Base-by-base conservation (phyloP, 2,797 vertebrate genomes). In the Glossophaga mutica region DNA sequence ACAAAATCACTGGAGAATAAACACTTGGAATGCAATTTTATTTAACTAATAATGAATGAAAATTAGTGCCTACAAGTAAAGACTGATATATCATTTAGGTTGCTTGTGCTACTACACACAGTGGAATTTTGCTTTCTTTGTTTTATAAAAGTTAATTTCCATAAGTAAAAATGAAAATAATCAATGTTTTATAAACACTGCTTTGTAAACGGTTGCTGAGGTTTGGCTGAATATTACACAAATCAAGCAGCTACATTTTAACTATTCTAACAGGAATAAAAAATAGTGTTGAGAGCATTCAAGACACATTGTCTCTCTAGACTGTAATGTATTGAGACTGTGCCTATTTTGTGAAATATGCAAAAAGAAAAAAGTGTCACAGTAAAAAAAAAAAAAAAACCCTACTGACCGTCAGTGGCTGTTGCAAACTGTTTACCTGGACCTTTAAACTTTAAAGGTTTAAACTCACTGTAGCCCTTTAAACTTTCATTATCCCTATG, bases 71-170 rank as follows among this genome's bases (percentile, higher is more conserved):
- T 86, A 34, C 59, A 95, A 83, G 37, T 84, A 32, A 86, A 96
- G 42, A 77, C n/a, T 42, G 21, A 76, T 78, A 52, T 4, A 46
- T 74, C 82, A 93, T 95, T 93, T 92, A 96, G 74, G 55, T 77
- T 55, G n/a, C 85, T 68, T 59, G n/a, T 9, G 37, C 39, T 82
- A 67, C 67, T 94, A 59, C 2, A 89, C 74, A 70, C 5, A 2
- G 8, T 71, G 32, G 34, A 95, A 94, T 90, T 92, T 87, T 95
- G 74, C 94, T 85, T 94, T 91, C 90, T 84, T 95, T 94, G 59
- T 77, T 88, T 95, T 91, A 74, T 81, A 77, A 93, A 93, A 92
- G 84, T 96, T 94, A 93, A 90, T 91, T 87, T 97, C 39, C 55
- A 55, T 70, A 84, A 95, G 52, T 84, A 81, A 95, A 48, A 18